Evolutionary conservation across 2,113 vertebrate species (phyloP), one percentile per base, ranked within the genome.

Genomic region (Bufo gargarizans): DNA sequence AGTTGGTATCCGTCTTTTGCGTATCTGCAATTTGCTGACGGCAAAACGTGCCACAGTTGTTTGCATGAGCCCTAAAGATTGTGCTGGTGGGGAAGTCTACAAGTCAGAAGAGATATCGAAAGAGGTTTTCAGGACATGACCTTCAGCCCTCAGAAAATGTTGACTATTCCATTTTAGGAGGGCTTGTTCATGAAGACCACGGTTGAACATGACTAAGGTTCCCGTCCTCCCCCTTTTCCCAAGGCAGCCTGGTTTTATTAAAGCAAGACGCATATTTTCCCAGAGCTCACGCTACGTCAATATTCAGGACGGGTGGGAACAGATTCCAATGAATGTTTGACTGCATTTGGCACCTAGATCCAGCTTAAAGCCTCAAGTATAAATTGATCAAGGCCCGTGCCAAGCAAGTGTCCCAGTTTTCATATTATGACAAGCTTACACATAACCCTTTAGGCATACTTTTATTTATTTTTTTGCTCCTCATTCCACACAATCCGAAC

Each of bases 181-280:
- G 69, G 20, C 69, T 72, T 17, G 43, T 71, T 71, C 69, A 0
- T 71, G 22, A 72, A 72, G 33, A 72, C 69, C 33, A 45, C 6
- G 13, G 69, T 71, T 71, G 13, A 22, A 71, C 22, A 45, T 47
- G 69, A 72, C 69, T 72, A 47, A 72, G 69, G 0, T 45, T 79
- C 19, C 50, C 50, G 3, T 55, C 20, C 67, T 77, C 7, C 4
- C 17, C 6, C 1, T 12, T 55, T 56, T 79, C 77, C 77, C 77
- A 56, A n/a, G 53, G 19, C 50, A 43, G 50, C 8, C 50, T n/a
- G 17, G 16, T 56, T 56, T 79, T 79, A 78, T n/a, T 77, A 53
- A 78, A 78, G 10, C 69, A 72, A 72, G 69, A 72, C 17, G 69
- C 69, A 16, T 56, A n/a, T 22, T 78, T 55, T 55, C 77, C 77